A percentile compares a stretch with the other conserved stretches of the same genome.
Conservation (phyloP, 2,888 invertebrate species). For the Physocephala rufipes region DNA sequence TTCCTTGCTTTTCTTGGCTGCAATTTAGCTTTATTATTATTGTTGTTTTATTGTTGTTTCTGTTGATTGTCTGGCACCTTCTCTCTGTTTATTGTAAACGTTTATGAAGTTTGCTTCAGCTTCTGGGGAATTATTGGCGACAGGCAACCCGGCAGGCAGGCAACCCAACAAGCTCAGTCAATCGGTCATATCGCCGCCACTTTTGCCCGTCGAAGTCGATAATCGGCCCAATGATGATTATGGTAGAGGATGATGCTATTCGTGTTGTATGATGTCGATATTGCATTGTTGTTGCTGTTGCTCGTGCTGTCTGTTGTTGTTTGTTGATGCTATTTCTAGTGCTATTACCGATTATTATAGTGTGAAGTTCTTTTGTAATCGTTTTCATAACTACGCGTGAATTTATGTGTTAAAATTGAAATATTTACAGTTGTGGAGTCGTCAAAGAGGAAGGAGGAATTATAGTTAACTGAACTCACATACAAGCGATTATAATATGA, state of each 20-base stretch:
- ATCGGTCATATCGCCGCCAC: constrained; percentile 17
- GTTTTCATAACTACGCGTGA: constrained; percentile 47
- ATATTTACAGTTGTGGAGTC: constrained; percentile 18
- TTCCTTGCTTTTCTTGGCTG: no score
- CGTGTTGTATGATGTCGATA: constrained; percentile 3
- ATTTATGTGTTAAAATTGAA: constrained; percentile 48
- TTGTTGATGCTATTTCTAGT: constrained; percentile 14
- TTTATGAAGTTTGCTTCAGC: constrained; percentile 14
- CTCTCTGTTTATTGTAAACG: constrained; percentile 31
- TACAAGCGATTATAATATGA: no score
- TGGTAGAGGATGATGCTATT: neutral
- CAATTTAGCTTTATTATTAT: no score
- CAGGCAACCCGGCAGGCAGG: neutral
- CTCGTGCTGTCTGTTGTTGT: neutral
- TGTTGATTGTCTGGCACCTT: constrained; percentile 36
- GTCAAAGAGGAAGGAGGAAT: constrained; percentile 18
- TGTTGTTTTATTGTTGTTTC: constrained; percentile 28
- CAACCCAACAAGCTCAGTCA: no score
- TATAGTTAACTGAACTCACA: no score
- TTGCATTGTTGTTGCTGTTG: constrained; percentile 5
- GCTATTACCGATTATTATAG: constrained; percentile 36
- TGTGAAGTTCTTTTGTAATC: constrained; percentile 50
- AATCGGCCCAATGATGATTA: constrained; percentile 20
- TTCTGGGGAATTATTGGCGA: constrained; percentile 22
- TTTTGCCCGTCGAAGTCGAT: constrained; percentile 32